These are phyloP conservation scores for Melieria picta DNA, from an alignment of 2,888 invertebrate genomes.

Conservation along the genomic window DNA sequence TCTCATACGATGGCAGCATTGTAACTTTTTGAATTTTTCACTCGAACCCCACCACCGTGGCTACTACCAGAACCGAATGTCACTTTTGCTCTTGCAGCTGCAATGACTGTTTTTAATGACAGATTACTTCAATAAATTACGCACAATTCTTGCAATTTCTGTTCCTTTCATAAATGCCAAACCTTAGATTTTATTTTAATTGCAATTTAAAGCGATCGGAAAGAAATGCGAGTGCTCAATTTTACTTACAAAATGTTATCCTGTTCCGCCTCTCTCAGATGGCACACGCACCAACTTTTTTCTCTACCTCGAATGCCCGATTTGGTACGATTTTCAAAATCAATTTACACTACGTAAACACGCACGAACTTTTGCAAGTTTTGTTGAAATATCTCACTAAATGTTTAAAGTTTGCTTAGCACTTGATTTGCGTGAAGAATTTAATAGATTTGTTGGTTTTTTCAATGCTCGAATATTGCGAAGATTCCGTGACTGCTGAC, in stretches of 20 bases:
- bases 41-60: constrained; percentile 17
- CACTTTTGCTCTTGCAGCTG: constrained; percentile 42
- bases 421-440: constrained; percentile 20
- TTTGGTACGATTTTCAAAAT: constrained; percentile 28
- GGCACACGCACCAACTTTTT: constrained; percentile 10
- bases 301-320: constrained; percentile 26
- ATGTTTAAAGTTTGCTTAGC: constrained; percentile 39
- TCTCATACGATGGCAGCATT: not conserved
- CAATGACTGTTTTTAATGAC: constrained; percentile 43
- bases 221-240: constrained; percentile 39
- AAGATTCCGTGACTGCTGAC: constrained; percentile 46
- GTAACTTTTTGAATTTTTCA: not conserved
- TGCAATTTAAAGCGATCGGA: constrained; percentile 11
- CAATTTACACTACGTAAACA: constrained; percentile 37
- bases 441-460: constrained; percentile 31
- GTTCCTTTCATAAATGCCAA: constrained; percentile 40
- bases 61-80: constrained; percentile 25
- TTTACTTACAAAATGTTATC: constrained; percentile 59
- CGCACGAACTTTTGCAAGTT: constrained; percentile 26
- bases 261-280: constrained; percentile 47
- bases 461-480: constrained; percentile 38
- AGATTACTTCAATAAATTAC: constrained; percentile 43
- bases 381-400: constrained; percentile 32
- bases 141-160: constrained; percentile 39
- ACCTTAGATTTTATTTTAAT: constrained; percentile 39